Evolutionary conservation across 1,140 invertebrate species (phyloP).

Genomic region (Calycopis cecrops): DNA sequence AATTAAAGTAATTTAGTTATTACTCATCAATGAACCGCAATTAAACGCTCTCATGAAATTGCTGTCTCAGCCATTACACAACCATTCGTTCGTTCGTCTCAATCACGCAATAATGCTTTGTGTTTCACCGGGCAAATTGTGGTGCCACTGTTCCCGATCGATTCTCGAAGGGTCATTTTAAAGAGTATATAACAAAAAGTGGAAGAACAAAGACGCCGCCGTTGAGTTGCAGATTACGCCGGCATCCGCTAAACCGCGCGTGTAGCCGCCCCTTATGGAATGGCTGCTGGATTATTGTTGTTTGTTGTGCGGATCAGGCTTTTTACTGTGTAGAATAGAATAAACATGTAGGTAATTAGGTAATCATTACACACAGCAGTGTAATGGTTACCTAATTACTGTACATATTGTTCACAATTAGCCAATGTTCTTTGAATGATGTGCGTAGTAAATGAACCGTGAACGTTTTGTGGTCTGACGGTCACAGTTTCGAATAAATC

Average conservation of each 20-base stretch:
- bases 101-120: slow-evolving; percentile 55
- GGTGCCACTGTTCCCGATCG: slow-evolving; percentile 43
- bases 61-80: neutral
- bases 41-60: too few species aligned
- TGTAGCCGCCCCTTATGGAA: slow-evolving; percentile 33
- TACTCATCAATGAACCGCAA: too few species aligned
- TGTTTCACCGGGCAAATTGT: slow-evolving; percentile 55
- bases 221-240: slow-evolving; percentile 57
- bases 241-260: slow-evolving; percentile 65
- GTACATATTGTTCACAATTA: too few species aligned
- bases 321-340: neutral
- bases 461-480: too few species aligned
- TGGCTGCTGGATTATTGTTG: slow-evolving; percentile 26
- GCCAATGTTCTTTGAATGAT: too few species aligned
- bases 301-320: neutral
- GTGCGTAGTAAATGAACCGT: too few species aligned
- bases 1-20: too few species aligned
- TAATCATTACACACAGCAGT: too few species aligned
- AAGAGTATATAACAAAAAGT: slow-evolving; percentile 46
- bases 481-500: too few species aligned
- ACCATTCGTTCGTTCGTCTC: slow-evolving; percentile 29
- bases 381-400: too few species aligned
- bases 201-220: slow-evolving; percentile 57
- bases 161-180: slow-evolving; percentile 57
- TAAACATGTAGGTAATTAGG: too few species aligned